Conservation (phyloP, 2,797 vertebrate genomes). For the Epinephelus awoara region DNA sequence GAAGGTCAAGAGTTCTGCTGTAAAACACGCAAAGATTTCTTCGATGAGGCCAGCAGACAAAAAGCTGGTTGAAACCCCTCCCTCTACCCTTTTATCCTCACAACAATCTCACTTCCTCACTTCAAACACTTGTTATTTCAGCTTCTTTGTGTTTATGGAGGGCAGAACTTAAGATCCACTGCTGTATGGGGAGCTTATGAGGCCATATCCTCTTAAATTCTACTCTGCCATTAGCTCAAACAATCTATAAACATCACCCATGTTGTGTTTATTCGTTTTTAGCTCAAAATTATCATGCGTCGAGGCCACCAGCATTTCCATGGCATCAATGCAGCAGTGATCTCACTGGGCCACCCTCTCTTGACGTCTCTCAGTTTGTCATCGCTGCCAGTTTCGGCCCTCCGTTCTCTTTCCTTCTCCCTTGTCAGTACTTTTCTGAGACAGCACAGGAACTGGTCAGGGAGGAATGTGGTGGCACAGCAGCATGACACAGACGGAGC, state of each 20-base stretch:
- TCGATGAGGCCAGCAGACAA: slow-evolving; percentile 31
- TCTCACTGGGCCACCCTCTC: slow-evolving; percentile 67
- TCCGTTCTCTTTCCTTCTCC: slow-evolving; percentile 26
- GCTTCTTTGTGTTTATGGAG: slow-evolving; percentile 74
- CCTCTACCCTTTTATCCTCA: slow-evolving; percentile 59
- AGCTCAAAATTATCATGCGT: slow-evolving; percentile 32
- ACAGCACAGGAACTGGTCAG: slow-evolving; percentile 54
- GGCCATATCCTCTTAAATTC: slow-evolving; percentile 54
- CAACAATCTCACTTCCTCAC: slow-evolving; percentile 79
- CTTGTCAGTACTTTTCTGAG: slow-evolving; percentile 44
- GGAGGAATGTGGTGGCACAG: slow-evolving; percentile 69
- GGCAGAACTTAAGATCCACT: slow-evolving; percentile 32
- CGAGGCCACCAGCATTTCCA: slow-evolving; percentile 66
- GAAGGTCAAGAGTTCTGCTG: slow-evolving; percentile 67
- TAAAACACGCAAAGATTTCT: slow-evolving; percentile 53
- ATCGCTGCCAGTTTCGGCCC: slow-evolving; percentile 40
- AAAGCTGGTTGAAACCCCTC: slow-evolving; percentile 23
- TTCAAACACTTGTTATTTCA: slow-evolving; percentile 82
- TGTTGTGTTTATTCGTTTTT: slow-evolving; percentile 29
- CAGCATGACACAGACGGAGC: slow-evolving; percentile 68
- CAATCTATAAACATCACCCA: slow-evolving; percentile 44
- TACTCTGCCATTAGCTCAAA: slow-evolving; percentile 50
- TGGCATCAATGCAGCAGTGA: slow-evolving; percentile 66
- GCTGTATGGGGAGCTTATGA: slow-evolving; percentile 30
- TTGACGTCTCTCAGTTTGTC: slow-evolving; percentile 68